Percentiles rank a stretch among this genome's conserved stretches.
These are phyloP conservation scores for Potamilus streckersoni DNA, from an alignment of 1,140 invertebrate genomes.

Conservation along the genomic window DNA sequence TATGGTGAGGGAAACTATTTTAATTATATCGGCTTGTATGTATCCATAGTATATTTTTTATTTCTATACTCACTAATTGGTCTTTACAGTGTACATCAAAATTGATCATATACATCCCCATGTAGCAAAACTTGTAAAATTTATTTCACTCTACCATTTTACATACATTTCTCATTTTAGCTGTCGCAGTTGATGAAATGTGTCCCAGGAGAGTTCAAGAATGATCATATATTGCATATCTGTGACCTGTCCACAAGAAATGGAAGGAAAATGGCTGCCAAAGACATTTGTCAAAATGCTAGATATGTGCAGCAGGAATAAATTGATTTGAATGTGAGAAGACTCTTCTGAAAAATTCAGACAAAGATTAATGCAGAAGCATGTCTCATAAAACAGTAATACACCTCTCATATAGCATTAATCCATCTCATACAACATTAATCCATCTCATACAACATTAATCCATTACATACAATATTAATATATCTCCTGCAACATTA, in stretches of 20 bases:
- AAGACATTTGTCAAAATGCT: constrained; percentile 70
- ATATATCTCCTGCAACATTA: too few relatives aligned
- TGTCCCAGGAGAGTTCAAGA: constrained; percentile 80
- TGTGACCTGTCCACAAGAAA: constrained; percentile 80
- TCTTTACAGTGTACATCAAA: neutral
- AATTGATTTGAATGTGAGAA: too few relatives aligned
- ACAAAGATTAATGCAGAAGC: too few relatives aligned
- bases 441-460: too few relatives aligned
- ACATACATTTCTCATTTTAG: constrained; percentile 34
- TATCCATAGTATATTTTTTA: neutral
- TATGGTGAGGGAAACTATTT: neutral
- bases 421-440: too few relatives aligned
- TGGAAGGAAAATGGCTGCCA: constrained; percentile 82
- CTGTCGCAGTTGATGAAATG: constrained; percentile 82
- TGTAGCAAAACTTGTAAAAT: neutral
- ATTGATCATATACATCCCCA: neutral
- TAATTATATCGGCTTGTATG: neutral
- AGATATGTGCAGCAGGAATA: constrained; percentile 1
- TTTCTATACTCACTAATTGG: neutral
- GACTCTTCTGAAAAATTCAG: too few relatives aligned
- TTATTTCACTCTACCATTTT: neutral
- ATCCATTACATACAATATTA: too few relatives aligned
- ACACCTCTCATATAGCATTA: too few relatives aligned
- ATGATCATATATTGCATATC: constrained; percentile 79
- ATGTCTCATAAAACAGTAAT: too few relatives aligned